Conservation (phyloP, 2,797 vertebrate species). For the Capromys pilorides region DNA sequence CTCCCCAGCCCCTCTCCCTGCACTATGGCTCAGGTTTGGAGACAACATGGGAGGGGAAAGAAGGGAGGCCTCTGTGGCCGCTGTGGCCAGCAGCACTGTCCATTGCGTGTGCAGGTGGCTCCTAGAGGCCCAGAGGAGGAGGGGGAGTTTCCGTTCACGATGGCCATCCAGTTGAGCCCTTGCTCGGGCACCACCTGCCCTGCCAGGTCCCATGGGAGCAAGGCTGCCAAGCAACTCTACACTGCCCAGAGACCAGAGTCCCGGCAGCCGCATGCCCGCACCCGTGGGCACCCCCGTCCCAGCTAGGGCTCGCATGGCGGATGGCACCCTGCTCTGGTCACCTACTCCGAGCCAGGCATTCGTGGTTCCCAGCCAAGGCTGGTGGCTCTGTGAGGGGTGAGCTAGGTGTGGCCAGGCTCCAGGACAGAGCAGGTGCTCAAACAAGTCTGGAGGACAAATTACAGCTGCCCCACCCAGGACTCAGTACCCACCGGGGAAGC, state of each 20-base stretch:
- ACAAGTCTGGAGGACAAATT: neutral
- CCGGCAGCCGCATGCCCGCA: neutral
- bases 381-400: accelerated
- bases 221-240: neutral
- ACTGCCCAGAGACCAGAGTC: neutral
- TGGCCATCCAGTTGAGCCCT: neutral
- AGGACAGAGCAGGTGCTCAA: neutral
- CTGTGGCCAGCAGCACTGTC: neutral
- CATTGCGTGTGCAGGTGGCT: neutral
- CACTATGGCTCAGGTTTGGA: neutral
- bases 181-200: neutral
- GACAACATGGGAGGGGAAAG: no score
- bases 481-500: neutral
- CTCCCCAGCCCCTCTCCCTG: no score
- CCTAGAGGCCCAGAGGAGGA: neutral
- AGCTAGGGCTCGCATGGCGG: no score
- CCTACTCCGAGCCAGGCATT: accelerated
- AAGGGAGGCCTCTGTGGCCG: neutral
- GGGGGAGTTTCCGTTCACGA: conserved; percentile 65
- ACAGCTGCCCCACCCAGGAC: neutral
- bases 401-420: neutral
- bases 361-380: neutral
- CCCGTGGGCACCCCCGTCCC: neutral
- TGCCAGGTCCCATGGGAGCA: accelerated
- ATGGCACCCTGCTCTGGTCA: neutral